Conservation (phyloP, 37 sponge, comb jelly and placozoan genomes). For the Tethya wilhelma region DNA sequence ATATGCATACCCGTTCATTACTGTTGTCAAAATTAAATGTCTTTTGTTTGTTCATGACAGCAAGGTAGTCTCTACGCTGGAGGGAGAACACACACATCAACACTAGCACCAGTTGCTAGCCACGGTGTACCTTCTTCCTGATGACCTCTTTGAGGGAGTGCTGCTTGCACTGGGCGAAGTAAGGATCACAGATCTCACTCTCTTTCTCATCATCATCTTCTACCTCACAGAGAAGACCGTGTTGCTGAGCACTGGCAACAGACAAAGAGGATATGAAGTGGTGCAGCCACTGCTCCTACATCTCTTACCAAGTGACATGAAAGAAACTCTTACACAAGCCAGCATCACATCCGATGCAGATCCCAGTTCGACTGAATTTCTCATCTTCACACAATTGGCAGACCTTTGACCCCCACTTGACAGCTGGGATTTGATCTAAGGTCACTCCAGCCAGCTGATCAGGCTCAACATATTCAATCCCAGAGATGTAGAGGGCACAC, state of each 20-base stretch:
- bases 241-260: conserved; percentile 77
- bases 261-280: background rate
- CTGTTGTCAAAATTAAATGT: conserved; percentile 23
- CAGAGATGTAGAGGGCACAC: conserved; percentile 81
- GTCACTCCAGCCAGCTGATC: conserved; percentile 64
- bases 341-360: conserved; percentile 91
- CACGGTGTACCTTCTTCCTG: conserved; percentile 73
- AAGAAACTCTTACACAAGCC: conserved; percentile 85
- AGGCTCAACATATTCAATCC: conserved; percentile 78
- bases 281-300: background rate
- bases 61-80: conserved; percentile 46
- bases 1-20: conserved; percentile 54
- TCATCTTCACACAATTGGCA: conserved; percentile 83
- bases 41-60: conserved; percentile 43
- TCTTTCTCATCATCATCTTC: conserved; percentile 62
- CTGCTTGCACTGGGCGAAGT: conserved; percentile 86
- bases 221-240: conserved; percentile 85
- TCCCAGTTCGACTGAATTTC: conserved; percentile 55
- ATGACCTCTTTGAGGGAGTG: conserved; percentile 72
- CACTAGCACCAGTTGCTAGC: background rate
- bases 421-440: conserved; percentile 65
- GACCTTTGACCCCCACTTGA: conserved; percentile 73
- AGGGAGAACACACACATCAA: background rate
- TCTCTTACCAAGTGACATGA: conserved; percentile 87
- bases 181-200: conserved; percentile 76